Conservation (phyloP, 2,888 invertebrate species). For the Chelonus formosanus region DNA sequence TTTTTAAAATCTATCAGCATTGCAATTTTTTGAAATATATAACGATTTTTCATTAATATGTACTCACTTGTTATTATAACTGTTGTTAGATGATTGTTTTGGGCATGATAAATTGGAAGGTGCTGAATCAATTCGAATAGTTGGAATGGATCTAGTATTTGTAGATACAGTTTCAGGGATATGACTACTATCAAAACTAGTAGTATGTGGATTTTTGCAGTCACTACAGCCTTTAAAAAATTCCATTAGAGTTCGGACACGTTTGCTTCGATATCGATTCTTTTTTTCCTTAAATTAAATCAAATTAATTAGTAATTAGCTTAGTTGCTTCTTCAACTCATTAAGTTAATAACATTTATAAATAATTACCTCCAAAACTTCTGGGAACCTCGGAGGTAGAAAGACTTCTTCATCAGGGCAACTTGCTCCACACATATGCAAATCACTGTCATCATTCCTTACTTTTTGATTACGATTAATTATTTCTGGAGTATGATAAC, state of each 20-base stretch:
- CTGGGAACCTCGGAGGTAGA: too few relatives aligned
- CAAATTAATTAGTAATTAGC: background rate
- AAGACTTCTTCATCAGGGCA: constrained; percentile 42
- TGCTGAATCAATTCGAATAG: constrained; percentile 34
- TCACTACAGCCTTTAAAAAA: constrained; percentile 58
- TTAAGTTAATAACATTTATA: background rate
- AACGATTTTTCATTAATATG: background rate
- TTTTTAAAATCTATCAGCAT: background rate
- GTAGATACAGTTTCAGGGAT: constrained; percentile 23
- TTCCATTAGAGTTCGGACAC: constrained; percentile 42
- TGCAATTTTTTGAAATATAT: background rate
- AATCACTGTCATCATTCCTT: background rate
- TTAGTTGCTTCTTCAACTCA: background rate
- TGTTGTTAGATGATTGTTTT: constrained; percentile 24
- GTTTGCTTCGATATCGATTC: constrained; percentile 55
- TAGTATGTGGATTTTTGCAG: constrained; percentile 46
- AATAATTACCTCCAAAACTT: background rate
- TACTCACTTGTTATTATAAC: constrained; percentile 22
- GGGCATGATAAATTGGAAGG: constrained; percentile 30
- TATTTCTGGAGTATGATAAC: constrained; percentile 38
- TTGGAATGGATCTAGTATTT: constrained; percentile 29
- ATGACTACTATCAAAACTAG: constrained; percentile 29
- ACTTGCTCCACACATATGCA: background rate
- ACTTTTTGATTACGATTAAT: constrained; percentile 36
- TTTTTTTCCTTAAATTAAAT: constrained; percentile 39